A percentile compares a stretch with the other conserved stretches of the same genome.
Evolutionary conservation across 2,888 invertebrate species (phyloP).

Genomic region (Panorpa germanica): DNA sequence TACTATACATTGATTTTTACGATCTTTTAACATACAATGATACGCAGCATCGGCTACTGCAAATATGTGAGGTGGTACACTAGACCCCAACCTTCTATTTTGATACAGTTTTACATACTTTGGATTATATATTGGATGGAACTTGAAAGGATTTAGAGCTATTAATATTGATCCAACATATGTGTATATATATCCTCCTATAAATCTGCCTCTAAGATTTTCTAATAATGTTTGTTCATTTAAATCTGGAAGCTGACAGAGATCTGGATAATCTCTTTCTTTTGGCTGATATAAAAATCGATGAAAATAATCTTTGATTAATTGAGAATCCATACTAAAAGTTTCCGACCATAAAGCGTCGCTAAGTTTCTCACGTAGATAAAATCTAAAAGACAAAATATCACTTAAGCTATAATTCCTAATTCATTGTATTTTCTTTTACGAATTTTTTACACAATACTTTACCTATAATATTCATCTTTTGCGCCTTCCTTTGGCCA

Average conservation of each 20-base stretch:
- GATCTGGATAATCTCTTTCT: slow-evolving; percentile 86
- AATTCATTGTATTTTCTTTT: slow-evolving; percentile 5
- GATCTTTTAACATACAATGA: slow-evolving; percentile 82
- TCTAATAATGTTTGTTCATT: slow-evolving; percentile 86
- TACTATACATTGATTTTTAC: slow-evolving; percentile 80
- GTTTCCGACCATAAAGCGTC: slow-evolving; percentile 76
- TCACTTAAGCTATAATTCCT: background rate
- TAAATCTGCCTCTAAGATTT: slow-evolving; percentile 75
- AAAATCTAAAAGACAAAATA: slow-evolving; percentile 42
- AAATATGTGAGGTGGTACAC: slow-evolving; percentile 91
- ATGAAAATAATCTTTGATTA: slow-evolving; percentile 82
- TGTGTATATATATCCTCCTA: slow-evolving; percentile 86
- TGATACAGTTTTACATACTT: slow-evolving; percentile 93
- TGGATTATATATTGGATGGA: slow-evolving; percentile 94
- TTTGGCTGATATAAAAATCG: slow-evolving; percentile 81
- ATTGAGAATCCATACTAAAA: slow-evolving; percentile 77
- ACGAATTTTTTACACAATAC: slow-evolving; percentile 1
- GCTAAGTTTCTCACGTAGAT: slow-evolving; percentile 67
- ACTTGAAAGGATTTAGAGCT: slow-evolving; percentile 85
- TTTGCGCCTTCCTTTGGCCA: slow-evolving; percentile 49
- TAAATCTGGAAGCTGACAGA: slow-evolving; percentile 87
- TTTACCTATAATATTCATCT: slow-evolving; percentile 18
- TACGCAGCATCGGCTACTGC: slow-evolving; percentile 90
- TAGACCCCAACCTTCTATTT: slow-evolving; percentile 75
- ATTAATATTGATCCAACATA: slow-evolving; percentile 92